Evolutionary conservation across 1,140 invertebrate species (phyloP), one percentile per base, ranked within the genome.

Genomic region (Drosophila kohkoa): DNA sequence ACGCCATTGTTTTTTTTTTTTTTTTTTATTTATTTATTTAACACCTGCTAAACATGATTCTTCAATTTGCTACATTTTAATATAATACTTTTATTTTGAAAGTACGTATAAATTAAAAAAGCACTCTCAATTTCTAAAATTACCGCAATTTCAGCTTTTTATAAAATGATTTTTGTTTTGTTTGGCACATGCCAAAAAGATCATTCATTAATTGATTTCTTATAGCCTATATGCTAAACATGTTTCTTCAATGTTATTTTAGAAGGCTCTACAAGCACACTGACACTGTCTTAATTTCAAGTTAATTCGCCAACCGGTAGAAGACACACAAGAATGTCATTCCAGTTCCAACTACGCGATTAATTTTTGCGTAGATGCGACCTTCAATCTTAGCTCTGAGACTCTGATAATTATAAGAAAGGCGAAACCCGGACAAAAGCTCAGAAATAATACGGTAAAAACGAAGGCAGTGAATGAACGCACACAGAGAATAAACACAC

Each of bases 341-440:
- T 49, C 48, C 20, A 49, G 32, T 70, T 70, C 35, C 46, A 70
- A 55, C 20, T 41, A 11, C 49, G 41, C 30, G 15, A 1, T 20
- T 35, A 25, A 10, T 5, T 60, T 5, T 69, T 5, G 41, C 41
- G 7, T 54, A 41, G 62, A 2, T 62, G 41, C 43, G 66, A 64
- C 67, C 72, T 75, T 69, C 66, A 46, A 38, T n/a, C 43, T 25
- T 25, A 25, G 20, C 20, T 57, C 35, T 8, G 15, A 54, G 35
- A 46, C 46, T 59, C 46, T 60, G 66, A 69, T 72, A 58, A 72
- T 66, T 66, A 59, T 48, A 32, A 67, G 10, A 10, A 57, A 38
- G n/a, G 10, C 60, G 10, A 3, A 74, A 62, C 30, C 55, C 57
- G 65, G 46, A 68, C 57, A 69, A 68, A 49, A 60, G 57, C 20